Evolutionary conservation across 2,113 vertebrate species (phyloP).

Genomic region (Potamarius usumacintae): DNA sequence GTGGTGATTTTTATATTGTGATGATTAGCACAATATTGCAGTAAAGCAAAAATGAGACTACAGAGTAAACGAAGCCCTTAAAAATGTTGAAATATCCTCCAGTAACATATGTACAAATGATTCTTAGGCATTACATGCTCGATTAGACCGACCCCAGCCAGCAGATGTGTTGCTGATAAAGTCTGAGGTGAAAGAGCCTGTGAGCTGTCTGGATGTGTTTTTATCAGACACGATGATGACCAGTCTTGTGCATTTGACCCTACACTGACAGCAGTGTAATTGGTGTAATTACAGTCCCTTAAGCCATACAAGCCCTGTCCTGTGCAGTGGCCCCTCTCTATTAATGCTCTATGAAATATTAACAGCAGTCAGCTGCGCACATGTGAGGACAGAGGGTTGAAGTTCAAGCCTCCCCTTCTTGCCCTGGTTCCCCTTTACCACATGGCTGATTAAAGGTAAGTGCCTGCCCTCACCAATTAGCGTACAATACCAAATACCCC

Average conservation of each 20-base stretch:
- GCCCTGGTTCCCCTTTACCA: slow-evolving; percentile 56
- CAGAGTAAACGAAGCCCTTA: not conserved
- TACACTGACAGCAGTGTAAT: slow-evolving; percentile 49
- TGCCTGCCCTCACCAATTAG: slow-evolving; percentile 61
- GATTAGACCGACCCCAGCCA: not conserved
- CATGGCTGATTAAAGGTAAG: slow-evolving; percentile 71
- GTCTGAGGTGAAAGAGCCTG: slow-evolving; percentile 8
- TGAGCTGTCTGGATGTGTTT: slow-evolving; percentile 22
- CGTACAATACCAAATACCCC: slow-evolving; percentile 63
- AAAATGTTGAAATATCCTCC: not conserved
- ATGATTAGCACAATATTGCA: not conserved
- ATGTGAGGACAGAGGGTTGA: slow-evolving; percentile 61
- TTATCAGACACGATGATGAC: slow-evolving; percentile 33
- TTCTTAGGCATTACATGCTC: not conserved
- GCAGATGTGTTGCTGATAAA: slow-evolving; percentile 21
- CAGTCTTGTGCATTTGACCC: slow-evolving; percentile 41
- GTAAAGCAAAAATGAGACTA: not conserved
- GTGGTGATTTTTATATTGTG: not conserved
- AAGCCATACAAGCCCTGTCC: slow-evolving; percentile 25
- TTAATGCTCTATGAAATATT: slow-evolving; percentile 76
- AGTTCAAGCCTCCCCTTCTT: slow-evolving; percentile 40
- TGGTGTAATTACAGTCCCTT: slow-evolving; percentile 54
- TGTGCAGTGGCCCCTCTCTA: slow-evolving; percentile 58
- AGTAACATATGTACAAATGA: not conserved
- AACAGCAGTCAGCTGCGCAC: slow-evolving; percentile 74